A percentile compares a stretch with the other conserved stretches of the same genome.
Evolutionary conservation across 2,888 invertebrate genomes (phyloP).

Genomic region (Lasioglossum zephyrum): DNA sequence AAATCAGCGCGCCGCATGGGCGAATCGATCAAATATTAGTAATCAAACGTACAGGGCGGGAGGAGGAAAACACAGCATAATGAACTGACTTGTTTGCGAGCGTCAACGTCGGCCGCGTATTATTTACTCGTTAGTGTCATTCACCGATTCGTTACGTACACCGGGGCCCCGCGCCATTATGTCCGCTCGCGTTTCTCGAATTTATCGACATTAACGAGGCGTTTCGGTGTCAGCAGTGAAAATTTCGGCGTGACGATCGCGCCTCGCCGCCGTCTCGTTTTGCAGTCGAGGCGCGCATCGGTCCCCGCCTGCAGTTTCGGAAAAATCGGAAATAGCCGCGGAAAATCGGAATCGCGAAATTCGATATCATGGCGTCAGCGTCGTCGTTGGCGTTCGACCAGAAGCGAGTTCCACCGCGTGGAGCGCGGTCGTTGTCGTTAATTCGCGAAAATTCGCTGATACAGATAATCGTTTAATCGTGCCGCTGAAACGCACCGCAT

Average conservation of each 20-base stretch:
- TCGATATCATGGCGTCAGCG: conserved; percentile 35
- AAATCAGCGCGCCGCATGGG: conserved; percentile 23
- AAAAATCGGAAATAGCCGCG: conserved; percentile 54
- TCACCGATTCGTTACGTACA: conserved; percentile 55
- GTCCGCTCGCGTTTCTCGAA: conserved; percentile 46
- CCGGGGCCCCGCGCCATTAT: conserved; percentile 35
- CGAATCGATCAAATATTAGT: conserved; percentile 66
- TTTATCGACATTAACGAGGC: conserved; percentile 67
- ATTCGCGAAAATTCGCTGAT: conserved; percentile 67
- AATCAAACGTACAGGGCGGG: conserved; percentile 52
- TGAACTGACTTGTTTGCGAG: conserved; percentile 69
- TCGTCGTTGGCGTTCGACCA: conserved; percentile 26
- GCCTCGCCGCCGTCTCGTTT: not conserved
- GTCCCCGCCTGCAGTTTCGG: not conserved
- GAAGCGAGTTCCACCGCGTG: conserved; percentile 23
- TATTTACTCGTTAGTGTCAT: conserved; percentile 72
- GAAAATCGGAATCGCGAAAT: conserved; percentile 10
- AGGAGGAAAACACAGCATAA: conserved; percentile 63
- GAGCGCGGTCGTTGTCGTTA: conserved; percentile 35
- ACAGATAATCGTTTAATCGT: conserved; percentile 63
- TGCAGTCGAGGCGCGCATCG: not conserved
- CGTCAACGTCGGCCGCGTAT: conserved; percentile 64
- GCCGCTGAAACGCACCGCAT: conserved; percentile 24
- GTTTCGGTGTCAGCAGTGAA: conserved; percentile 57
- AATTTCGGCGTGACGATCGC: conserved; percentile 38